Conservation (phyloP, 2,888 invertebrate genomes). For the Xylota segnis region DNA sequence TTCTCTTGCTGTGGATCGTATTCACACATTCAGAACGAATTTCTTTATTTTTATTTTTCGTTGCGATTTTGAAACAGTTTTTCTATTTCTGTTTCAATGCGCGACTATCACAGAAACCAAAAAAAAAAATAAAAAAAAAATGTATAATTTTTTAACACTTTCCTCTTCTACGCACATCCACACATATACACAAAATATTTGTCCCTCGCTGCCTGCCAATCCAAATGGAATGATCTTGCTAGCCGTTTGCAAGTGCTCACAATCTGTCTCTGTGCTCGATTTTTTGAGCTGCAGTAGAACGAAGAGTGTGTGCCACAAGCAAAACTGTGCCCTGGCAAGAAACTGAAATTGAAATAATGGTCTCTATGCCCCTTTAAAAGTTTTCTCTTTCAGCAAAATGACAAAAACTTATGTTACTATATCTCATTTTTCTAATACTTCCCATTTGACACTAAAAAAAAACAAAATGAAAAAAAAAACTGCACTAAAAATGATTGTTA, state of each 20-base stretch:
- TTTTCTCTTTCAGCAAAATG: slow-evolving; percentile 71
- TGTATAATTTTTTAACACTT: slow-evolving; percentile 40
- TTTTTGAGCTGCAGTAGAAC: slow-evolving; percentile 53
- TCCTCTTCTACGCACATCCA: slow-evolving; percentile 61
- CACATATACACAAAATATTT: slow-evolving; percentile 15
- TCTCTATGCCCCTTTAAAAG: slow-evolving; percentile 67
- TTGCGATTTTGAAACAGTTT: slow-evolving; percentile 30
- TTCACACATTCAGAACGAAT: slow-evolving; percentile 40
- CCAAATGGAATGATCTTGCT: slow-evolving; percentile 58
- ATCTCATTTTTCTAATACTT: slow-evolving; percentile 41
- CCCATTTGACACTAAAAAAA: slow-evolving; percentile 58
- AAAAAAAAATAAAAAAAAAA: background rate
- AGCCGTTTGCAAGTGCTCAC: slow-evolving; percentile 48
- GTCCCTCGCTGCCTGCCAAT: slow-evolving; percentile 52
- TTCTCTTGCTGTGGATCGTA: slow-evolving; percentile 60
- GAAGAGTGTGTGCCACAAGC: slow-evolving; percentile 30
- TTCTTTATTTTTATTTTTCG: slow-evolving; percentile 42
- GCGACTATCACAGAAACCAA: slow-evolving; percentile 1
- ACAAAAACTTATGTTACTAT: slow-evolving; percentile 27
- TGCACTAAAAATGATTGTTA: slow-evolving; percentile 73
- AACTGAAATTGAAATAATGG: slow-evolving; percentile 57
- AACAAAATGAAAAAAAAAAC: slow-evolving; percentile 28
- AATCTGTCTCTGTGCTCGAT: slow-evolving; percentile 57
- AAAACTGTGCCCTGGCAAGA: slow-evolving; percentile 56
- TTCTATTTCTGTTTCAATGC: slow-evolving; percentile 35